Base-by-base conservation (phyloP, 2,113 vertebrate genomes). In the Mustelus asterias region DNA sequence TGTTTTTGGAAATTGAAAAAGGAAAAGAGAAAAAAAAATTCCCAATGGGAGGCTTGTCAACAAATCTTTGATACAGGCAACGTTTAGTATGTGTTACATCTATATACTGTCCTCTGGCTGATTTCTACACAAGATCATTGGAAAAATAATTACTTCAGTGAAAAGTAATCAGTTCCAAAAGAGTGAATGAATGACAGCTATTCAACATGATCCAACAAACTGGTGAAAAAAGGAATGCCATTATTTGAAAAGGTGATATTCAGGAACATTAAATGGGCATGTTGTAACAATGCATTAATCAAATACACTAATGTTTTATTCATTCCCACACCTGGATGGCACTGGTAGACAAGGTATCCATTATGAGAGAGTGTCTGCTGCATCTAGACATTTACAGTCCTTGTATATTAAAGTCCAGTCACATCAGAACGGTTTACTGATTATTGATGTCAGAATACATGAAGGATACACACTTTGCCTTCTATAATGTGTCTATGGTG, bases 271-370 rank as follows among this genome's bases (percentile, higher is more conserved):
- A 93, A 90, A 60, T 60, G 58, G 88, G 88, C 58, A 92, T n/a
- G 29, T 92, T 92, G 88, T 33, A 92, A 65, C 89, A 93, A 93
- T 93, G 89, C 60, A 93, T 93, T 93, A 65, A 93, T 93, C 89
- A 93, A 67, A 65, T 16, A 8, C 16, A 65, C 18, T 37, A 16
- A 65, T 93, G 60, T 93, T 93, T 93, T 93, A 93, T 93, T 93
- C 60, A 93, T 93, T 37, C 89, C 63, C 60, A 67, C 89, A 93
- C 89, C 89, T 65, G 89, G 60, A 93, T 93, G n/a, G 20, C 60
- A 93, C 89, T 93, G 89, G 89, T 37, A 65, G 33, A 65, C 89
- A 93, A 67, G 60, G n/a, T n/a, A 93, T 92, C 63, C 33, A 93
- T 93, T 93, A 37, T 58, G 13, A 89, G 48, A 33, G 48, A 89